Evolutionary conservation across 2,113 vertebrate genomes (phyloP).

Genomic region (Ginglymostoma cirratum): DNA sequence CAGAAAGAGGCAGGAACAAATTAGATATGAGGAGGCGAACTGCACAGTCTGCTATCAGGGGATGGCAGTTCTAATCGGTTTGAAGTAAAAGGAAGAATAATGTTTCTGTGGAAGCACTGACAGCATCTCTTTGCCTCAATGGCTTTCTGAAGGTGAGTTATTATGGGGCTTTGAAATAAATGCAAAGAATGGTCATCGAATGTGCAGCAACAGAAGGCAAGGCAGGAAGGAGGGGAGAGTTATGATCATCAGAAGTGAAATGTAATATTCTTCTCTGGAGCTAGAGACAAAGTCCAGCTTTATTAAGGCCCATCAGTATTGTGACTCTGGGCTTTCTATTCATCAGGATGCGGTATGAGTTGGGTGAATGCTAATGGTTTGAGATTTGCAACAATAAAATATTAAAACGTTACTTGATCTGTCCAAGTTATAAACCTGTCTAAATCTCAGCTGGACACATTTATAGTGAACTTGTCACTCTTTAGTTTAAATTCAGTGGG

Average conservation of each 20-base stretch:
- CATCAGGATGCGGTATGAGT: neutral
- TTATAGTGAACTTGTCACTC: neutral
- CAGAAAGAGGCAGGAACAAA: neutral
- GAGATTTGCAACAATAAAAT: neutral
- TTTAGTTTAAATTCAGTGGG: neutral
- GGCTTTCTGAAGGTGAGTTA: neutral
- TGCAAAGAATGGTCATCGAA: neutral
- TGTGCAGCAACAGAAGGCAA: neutral
- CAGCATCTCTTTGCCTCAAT: neutral
- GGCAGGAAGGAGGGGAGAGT: neutral
- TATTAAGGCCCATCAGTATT: neutral
- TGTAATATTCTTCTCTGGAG: too few species aligned
- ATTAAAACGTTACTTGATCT: neutral
- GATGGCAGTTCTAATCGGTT: neutral
- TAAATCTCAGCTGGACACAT: neutral
- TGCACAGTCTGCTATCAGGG: neutral
- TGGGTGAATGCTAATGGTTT: neutral
- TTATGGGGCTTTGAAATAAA: neutral
- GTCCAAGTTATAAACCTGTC: neutral
- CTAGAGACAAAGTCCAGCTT: neutral
- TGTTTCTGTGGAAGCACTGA: neutral
- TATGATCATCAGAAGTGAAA: neutral
- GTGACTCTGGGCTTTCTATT: neutral
- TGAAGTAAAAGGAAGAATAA: conserved; percentile 5
- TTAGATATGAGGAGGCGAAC: neutral